A percentile compares a stretch with the other conserved stretches of the same genome.
Evolutionary conservation across 2,113 vertebrate species (phyloP).

Genomic region (Sander lucioperca): DNA sequence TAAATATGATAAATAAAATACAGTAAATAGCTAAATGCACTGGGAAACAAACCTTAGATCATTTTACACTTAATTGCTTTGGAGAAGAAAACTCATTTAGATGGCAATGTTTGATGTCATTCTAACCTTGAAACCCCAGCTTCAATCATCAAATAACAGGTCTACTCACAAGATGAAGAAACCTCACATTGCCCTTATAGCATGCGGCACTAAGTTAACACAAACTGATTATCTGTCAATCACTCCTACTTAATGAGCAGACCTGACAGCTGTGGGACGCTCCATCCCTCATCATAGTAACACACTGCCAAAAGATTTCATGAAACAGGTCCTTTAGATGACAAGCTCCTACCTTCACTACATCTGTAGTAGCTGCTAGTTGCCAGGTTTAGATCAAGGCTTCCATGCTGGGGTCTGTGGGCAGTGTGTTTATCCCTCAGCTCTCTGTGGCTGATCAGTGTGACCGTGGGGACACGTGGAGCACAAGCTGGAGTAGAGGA

Average conservation of each 20-base stretch:
- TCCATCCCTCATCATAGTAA: constrained; percentile 68
- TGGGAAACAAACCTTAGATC: not conserved
- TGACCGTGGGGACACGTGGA: constrained; percentile 78
- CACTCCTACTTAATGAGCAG: constrained; percentile 77
- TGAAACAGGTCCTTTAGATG: constrained; percentile 47
- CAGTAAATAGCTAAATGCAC: not conserved
- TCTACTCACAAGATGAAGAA: constrained; percentile 39
- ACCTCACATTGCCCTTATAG: constrained; percentile 60
- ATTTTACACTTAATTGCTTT: not conserved
- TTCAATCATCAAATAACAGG: constrained; percentile 44
- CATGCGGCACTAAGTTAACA: constrained; percentile 70
- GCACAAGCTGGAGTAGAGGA: constrained; percentile 34
- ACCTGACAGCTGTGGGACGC: constrained; percentile 65
- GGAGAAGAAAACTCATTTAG: constrained; percentile 12
- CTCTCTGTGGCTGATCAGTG: constrained; percentile 77
- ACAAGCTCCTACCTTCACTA: constrained; percentile 74
- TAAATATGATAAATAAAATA: not conserved
- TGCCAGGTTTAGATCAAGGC: constrained; percentile 55
- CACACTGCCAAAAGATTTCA: constrained; percentile 62
- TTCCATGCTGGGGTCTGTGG: constrained; percentile 47
- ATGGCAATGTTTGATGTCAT: constrained; percentile 21
- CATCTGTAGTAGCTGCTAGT: constrained; percentile 60
- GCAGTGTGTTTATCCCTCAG: constrained; percentile 50
- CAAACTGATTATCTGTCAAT: constrained; percentile 79
- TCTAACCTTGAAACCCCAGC: constrained; percentile 50